These are phyloP conservation scores for Mus spretus DNA, from an alignment of 2,797 vertebrate genomes.

Conservation along the genomic window DNA sequence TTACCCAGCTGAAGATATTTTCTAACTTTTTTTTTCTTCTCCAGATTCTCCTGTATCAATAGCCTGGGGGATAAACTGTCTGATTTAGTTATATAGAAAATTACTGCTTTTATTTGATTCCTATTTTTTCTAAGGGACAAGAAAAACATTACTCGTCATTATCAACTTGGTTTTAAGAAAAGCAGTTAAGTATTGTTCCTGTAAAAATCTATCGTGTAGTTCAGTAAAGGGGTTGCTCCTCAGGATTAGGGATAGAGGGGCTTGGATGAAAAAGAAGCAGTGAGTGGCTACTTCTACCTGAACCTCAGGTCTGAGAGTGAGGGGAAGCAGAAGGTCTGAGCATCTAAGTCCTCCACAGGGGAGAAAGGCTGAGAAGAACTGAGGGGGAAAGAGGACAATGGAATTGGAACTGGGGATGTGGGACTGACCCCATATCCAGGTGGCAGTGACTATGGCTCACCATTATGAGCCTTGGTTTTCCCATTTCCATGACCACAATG, in stretches of 20 bases:
- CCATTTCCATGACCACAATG: not conserved
- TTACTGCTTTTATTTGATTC: slow-evolving; percentile 75
- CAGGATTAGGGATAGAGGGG: not conserved
- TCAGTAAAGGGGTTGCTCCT: not conserved
- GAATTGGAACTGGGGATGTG: not conserved
- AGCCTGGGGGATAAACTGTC: slow-evolving; percentile 70
- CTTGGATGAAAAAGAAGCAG: not conserved
- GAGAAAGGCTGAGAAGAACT: not conserved
- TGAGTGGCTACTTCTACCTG: not conserved
- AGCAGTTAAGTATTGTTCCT: slow-evolving; percentile 52
- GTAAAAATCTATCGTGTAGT: slow-evolving; percentile 50
- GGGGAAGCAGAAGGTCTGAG: not conserved
- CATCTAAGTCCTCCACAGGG: not conserved
- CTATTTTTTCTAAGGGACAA: slow-evolving; percentile 54
- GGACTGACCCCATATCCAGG: not conserved
- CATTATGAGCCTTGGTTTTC: not conserved
- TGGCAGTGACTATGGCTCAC: not conserved
- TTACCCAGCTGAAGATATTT: slow-evolving; percentile 75
- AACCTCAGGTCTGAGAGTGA: not conserved
- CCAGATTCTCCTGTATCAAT: slow-evolving; percentile 67
- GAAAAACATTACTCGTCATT: slow-evolving; percentile 56
- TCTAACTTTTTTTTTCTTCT: slow-evolving; percentile 49
- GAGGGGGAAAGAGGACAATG: not conserved
- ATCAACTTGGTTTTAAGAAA: slow-evolving; percentile 70
- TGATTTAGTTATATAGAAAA: slow-evolving; percentile 79